Base-by-base conservation (phyloP, 2,888 invertebrate species). In the Chrysolina haemoptera region DNA sequence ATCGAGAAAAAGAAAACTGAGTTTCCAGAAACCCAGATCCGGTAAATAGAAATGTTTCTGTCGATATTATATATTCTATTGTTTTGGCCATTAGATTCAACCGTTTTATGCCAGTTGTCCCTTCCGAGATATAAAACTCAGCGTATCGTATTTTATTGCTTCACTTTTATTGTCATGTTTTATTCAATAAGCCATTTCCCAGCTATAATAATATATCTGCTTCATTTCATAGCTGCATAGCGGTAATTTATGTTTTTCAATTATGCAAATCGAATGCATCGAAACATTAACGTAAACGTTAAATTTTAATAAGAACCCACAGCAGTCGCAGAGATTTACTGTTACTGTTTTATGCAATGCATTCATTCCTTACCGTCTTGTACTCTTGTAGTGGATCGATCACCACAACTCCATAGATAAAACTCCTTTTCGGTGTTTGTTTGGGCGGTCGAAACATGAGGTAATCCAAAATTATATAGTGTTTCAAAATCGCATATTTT, bases 201-300 rank as follows among this genome's bases (percentile, higher is more conserved):
- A 53, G 66, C 69, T 55, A 50, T 65, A 73, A 69, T 69, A 68
- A 72, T 41, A 40, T 71, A 41, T 70, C 63, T 65, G 50, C 41
- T 63, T 41, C 65, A 67, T 68, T 59, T 62, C 66, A 64, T 65
- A 59, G 53, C 40, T 48, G 59, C 63, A 63, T 72, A 64, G 50
- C 12, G n/a, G 40, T 27, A 48, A 68, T 74, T 74, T 70, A 74
- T 71, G 70, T 22, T 50, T 74, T 68, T 74, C 76, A 76, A 74
- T 76, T 75, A 77, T 77, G 75, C 71, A 75, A 75, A 77, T 71
- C 67, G 16, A 68, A 68, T 73, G 71, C 70, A 73, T 68, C 67
- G 55, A 18, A 63, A 70, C 53, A 71, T 74, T 74, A 69, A 68
- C 65, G 68, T 18, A 68, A 74, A 71, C 64, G 66, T 53, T 50